Evolutionary conservation across 2,888 invertebrate species (phyloP), one percentile per base, ranked within the genome.

Genomic region (Myopa tessellatipennis): DNA sequence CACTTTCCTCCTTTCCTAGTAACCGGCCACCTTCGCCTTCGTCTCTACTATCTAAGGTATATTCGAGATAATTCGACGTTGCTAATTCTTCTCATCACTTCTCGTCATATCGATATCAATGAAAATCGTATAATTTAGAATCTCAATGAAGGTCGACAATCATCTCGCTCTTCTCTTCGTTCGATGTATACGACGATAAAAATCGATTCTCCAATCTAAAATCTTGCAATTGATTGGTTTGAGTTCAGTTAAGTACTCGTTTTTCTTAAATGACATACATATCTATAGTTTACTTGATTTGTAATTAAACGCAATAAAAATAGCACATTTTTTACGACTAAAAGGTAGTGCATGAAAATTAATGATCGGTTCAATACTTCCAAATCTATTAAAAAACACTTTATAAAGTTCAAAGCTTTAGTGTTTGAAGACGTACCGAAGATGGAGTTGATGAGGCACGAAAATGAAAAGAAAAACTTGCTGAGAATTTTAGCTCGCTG

Each of bases 381-480:
- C 36, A 8, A 65, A 38, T 36, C 38, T 65, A 34, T 65, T 34
- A 36, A 65, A 65, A 34, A 14, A 3, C 18, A 65, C 65, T 65
- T 65, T 65, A 34, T 65, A 65, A 65, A 65, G 65, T 65, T 65
- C 65, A 65, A 65, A 65, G 12, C 38, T 65, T 45, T 10, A 45
- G 45, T 45, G 10, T 45, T 45, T 10, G 45, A 6, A 45, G 45
- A 45, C 45, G 65, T 14, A 12, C 36, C 36, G 65, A 38, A 16
- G 55, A 55, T 55, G 5, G 5, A n/a, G 55, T 4, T 10, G 65
- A 10, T 45, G 45, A 45, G 6, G 45, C 7, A 45, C 45, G 55
- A n/a, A 55, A 55, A n/a, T 50, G 1, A 10, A 50, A 50, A 50
- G 50, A 8, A 50, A 26, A 26, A 26, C 26, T 26, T 26, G 26